A percentile compares a stretch with the other conserved stretches of the same genome.
phyloP scores from a whole-genome alignment of 2,113 vertebrate species.

The Eurystomus gularis region DNA sequence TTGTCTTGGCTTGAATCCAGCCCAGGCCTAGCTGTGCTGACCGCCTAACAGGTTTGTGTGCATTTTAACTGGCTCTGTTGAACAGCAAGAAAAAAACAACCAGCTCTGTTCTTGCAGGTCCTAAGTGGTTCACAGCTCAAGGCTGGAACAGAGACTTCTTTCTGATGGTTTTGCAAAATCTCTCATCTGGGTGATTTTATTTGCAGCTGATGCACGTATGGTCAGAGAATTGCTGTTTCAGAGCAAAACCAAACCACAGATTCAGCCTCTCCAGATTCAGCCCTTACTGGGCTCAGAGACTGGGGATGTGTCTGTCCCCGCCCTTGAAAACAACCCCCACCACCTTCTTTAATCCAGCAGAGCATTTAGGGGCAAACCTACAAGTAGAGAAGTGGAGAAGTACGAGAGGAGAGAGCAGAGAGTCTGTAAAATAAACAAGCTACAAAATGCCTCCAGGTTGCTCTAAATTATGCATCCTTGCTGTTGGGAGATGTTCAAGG shows the following conservation, averaged over 20 bases:
- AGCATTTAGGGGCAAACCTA: background rate
- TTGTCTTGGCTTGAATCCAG: background rate
- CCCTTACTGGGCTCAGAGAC: background rate
- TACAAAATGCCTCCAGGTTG: background rate
- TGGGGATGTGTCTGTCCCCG: no score
- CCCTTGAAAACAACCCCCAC: background rate
- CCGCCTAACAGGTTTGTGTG: accelerated
- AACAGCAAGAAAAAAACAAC: background rate
- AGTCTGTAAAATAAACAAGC: conserved; percentile 9
- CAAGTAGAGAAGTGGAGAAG: background rate
- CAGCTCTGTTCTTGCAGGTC: background rate
- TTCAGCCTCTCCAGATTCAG: background rate
- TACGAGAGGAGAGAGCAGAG: background rate
- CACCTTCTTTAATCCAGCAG: background rate
- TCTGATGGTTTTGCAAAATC: background rate
- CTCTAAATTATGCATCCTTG: background rate
- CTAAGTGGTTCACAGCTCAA: background rate
- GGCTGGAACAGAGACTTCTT: background rate
- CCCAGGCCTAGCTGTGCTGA: background rate
- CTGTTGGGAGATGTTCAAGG: conserved; percentile 9
- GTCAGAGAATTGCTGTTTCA: background rate
- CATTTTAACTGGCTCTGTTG: background rate
- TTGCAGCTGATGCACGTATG: background rate
- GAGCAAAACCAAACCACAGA: background rate
- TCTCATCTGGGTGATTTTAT: background rate